Evolutionary conservation across 2,888 invertebrate species (phyloP), one percentile per base, ranked within the genome.

Genomic region (Ophioninae sp.): DNA sequence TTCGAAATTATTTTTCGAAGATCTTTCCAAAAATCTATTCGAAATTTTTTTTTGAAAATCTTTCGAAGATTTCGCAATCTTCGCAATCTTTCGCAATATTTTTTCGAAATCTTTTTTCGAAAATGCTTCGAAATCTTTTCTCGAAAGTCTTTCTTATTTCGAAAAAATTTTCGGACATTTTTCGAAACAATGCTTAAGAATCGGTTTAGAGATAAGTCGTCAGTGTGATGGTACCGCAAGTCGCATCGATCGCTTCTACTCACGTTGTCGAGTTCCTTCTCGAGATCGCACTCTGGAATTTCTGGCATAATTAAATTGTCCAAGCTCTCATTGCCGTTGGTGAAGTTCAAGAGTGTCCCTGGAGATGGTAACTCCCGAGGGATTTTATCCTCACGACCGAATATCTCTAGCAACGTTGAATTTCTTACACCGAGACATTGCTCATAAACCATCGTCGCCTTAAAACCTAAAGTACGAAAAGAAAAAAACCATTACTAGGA

Each of bases 181-280:
- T n/a, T n/a, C n/a, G n/a, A n/a, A n/a, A n/a, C 51, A 17, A 51
- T 6, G n/a, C 68, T 64, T 22, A 69, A 69, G 22, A 59, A 37
- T 82, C 17, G 13, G 61, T 58, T 22, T n/a, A 10, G 10, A 44
- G 13, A 20, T 17, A 8, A 23, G 61, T 17, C 6, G 22, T 0
- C 17, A 64, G 22, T 22, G 39, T 68, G 76, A 61, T 65, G 68
- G 59, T 23, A 61, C 64, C 41, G 63, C 56, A 22, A 64, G 44
- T 44, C 10, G 58, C 23, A 74, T 79, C 73, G 74, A 69, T 51
- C 68, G 59, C 39, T 5, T 37, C 56, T 67, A 95, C 96, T 96
- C 93, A 98, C 98, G 93, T 97, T 97, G 90, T 97, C 97, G 83
- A 98, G 93, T 92, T 98, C 98, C 91, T 97, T 96, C 90, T 97